Percentiles rank a stretch among this genome's conserved stretches.
phyloP scores from a whole-genome alignment of 2,797 vertebrate species.

The Okamejei kenojei region DNA sequence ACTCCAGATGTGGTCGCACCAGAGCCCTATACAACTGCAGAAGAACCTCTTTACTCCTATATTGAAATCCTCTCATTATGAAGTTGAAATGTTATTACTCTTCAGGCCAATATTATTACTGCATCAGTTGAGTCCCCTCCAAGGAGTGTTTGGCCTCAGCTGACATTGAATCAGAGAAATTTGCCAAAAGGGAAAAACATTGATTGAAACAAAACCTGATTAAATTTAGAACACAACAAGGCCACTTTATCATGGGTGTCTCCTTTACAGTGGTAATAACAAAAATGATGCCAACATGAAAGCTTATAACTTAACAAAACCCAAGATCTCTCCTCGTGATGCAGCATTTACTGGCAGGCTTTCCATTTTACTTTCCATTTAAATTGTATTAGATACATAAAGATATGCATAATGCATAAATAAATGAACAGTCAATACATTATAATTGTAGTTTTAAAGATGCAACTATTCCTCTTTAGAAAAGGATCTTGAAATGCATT shows the following conservation, averaged over 20 bases:
- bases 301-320: neutral
- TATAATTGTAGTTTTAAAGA: neutral
- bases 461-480: neutral
- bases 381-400: neutral
- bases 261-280: neutral
- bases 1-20: too few relatives aligned
- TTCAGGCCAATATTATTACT: neutral
- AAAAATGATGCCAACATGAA: neutral
- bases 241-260: neutral
- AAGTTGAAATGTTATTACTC: neutral
- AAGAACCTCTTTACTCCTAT: too few relatives aligned
- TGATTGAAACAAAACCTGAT: neutral
- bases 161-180: neutral
- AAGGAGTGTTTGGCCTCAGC: neutral
- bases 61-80: too few relatives aligned
- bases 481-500: neutral
- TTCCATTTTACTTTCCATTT: neutral
- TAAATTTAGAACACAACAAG: neutral
- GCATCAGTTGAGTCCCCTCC: neutral
- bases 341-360: neutral
- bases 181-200: neutral
- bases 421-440: neutral
- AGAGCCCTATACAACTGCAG: too few relatives aligned
- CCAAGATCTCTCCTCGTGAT: neutral
- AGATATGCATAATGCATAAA: neutral